Evolutionary conservation across 2,797 vertebrate species (phyloP).

Genomic region (Falco berigora): DNA sequence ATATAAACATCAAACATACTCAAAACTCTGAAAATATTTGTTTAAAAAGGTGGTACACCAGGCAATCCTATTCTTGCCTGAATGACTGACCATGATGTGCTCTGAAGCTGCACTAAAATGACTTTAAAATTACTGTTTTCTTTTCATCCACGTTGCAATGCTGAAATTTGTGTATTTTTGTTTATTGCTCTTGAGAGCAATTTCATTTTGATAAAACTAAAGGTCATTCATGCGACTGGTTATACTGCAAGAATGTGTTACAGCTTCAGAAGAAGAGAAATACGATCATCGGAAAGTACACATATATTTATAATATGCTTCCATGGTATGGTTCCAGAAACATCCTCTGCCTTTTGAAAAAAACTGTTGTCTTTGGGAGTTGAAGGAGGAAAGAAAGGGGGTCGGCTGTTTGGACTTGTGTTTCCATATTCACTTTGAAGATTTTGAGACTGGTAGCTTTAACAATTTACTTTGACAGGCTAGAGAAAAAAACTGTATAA

Average conservation of each 20-base stretch:
- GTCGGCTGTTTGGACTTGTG: not conserved
- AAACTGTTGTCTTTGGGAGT: not conserved
- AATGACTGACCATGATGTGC: not conserved
- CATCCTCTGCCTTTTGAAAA: not conserved
- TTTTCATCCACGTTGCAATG: not conserved
- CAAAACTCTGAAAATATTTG: not conserved
- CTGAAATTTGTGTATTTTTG: rapidly evolving
- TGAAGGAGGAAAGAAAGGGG: not conserved
- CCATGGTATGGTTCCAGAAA: not conserved
- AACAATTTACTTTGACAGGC: not conserved
- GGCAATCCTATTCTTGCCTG: not conserved
- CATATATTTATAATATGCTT: not conserved
- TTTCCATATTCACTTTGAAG: not conserved
- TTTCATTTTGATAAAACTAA: not conserved
- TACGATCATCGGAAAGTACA: not conserved
- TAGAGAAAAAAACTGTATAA: not conserved
- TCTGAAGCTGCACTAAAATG: not conserved
- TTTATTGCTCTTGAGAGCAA: not conserved
- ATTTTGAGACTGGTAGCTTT: not conserved
- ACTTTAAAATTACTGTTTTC: not conserved
- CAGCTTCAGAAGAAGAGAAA: not conserved
- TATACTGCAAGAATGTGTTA: not conserved
- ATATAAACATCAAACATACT: not conserved
- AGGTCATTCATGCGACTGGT: not conserved
- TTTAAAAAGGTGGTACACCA: not conserved